These are phyloP conservation scores for Sminthurides bifidus DNA, from an alignment of 1,140 invertebrate genomes.

Conservation along the genomic window DNA sequence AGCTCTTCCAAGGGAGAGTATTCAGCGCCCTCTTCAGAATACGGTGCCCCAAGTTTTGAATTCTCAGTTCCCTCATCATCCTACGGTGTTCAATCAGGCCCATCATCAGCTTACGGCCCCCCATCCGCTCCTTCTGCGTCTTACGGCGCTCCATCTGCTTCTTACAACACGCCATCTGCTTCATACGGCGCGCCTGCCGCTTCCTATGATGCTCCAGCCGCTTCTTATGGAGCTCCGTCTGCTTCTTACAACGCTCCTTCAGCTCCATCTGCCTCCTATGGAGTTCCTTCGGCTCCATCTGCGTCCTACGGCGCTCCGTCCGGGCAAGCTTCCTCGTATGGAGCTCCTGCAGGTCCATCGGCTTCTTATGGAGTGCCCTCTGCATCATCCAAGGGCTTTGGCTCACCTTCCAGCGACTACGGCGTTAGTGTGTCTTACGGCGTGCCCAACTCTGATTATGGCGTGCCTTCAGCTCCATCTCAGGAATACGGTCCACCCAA, in stretches of 20 bases:
- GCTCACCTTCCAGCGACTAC: neutral
- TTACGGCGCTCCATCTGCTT: neutral
- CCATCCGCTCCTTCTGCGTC: constrained; percentile 14
- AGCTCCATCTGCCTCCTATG: neutral
- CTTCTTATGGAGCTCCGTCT: neutral
- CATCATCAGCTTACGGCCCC: constrained; percentile 7
- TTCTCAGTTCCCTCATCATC: neutral
- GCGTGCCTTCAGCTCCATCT: neutral
- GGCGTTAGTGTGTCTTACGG: neutral
- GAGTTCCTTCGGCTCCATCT: neutral
- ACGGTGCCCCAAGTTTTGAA: neutral
- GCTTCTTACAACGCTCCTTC: neutral
- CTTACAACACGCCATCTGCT: neutral
- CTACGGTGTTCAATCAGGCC: neutral
- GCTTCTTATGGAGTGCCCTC: neutral
- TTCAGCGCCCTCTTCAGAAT: neutral
- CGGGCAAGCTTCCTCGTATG: neutral
- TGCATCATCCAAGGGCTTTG: neutral
- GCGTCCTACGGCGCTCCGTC: neutral
- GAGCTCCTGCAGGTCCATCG: constrained; percentile 1
- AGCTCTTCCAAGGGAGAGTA: neutral
- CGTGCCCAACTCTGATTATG: neutral
- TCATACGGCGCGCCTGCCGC: neutral
- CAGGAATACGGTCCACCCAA: neutral
- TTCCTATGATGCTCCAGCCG: neutral